phyloP scores from a whole-genome alignment of 37 sponge, comb jelly and placozoan species.

The Theonella swinhoei region DNA sequence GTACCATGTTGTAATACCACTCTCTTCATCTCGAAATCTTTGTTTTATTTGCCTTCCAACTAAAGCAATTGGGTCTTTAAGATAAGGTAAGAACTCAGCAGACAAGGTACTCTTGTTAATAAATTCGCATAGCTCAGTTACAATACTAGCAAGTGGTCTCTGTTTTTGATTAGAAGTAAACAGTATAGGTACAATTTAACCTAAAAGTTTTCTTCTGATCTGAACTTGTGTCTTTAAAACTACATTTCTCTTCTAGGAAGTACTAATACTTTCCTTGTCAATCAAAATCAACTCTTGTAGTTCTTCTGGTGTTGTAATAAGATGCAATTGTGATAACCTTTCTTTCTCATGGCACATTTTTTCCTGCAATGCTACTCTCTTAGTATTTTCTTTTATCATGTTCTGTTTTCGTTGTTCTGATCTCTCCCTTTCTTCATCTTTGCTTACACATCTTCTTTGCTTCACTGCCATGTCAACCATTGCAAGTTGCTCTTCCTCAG shows the following conservation, averaged over 20 bases:
- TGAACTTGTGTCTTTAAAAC: constrained; percentile 24
- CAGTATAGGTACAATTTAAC: constrained; percentile 14
- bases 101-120: neutral
- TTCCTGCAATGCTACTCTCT: constrained; percentile 6
- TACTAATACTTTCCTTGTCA: neutral
- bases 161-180: constrained; percentile 30
- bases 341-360: constrained; percentile 19
- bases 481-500: neutral
- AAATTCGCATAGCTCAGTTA: constrained; percentile 16
- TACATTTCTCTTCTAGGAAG: neutral
- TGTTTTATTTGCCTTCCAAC: constrained; percentile 31
- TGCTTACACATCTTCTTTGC: neutral
- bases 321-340: constrained; percentile 22
- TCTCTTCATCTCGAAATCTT: constrained; percentile 6
- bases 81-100: neutral
- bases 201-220: constrained; percentile 34
- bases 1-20: constrained; percentile 8
- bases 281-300: constrained; percentile 2
- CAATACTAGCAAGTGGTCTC: neutral
- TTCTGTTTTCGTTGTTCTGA: constrained; percentile 6
- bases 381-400: constrained; percentile 11
- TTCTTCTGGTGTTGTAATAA: constrained; percentile 26
- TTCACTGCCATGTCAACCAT: constrained; percentile 13
- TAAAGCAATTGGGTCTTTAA: constrained; percentile 15
- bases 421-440: neutral